Conservation (phyloP, 1,140 invertebrate genomes). For the Chionoecetes opilio region DNA sequence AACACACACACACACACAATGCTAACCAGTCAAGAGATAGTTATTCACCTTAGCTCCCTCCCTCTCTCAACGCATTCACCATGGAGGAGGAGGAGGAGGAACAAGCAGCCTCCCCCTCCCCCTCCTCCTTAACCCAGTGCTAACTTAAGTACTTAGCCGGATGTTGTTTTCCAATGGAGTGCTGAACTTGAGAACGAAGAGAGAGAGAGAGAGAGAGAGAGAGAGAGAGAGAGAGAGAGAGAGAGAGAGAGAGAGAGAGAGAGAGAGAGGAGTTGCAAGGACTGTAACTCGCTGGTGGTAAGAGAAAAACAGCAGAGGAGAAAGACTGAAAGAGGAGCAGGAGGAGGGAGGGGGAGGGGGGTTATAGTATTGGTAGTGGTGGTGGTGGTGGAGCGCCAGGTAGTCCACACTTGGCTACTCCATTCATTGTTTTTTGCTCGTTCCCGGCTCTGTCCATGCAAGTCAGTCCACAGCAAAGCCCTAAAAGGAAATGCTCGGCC, state of each 20-base stretch:
- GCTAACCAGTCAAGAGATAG: neutral
- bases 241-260: neutral
- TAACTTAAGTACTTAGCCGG: neutral
- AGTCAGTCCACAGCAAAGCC: neutral
- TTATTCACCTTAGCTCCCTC: neutral
- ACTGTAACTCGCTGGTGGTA: no score
- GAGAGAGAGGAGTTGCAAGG: neutral
- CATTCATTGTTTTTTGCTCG: neutral
- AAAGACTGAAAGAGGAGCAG: neutral
- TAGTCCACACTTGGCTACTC: neutral
- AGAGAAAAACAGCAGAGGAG: no score
- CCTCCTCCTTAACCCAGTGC: neutral
- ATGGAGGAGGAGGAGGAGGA: constrained; percentile 3
- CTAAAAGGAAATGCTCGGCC: neutral
- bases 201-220: constrained; percentile 29
- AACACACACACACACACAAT: constrained; percentile 38
- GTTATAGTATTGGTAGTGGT: neutral
- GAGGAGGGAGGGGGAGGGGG: neutral
- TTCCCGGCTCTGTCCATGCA: neutral
- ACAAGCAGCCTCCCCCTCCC: no score
- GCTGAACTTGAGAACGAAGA: neutral
- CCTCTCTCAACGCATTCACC: neutral
- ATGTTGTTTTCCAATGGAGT: neutral
- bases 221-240: constrained; percentile 19
- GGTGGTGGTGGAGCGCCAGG: neutral